Base-by-base conservation (phyloP, 2,113 vertebrate genomes). In the Dicentrarchus labrax region DNA sequence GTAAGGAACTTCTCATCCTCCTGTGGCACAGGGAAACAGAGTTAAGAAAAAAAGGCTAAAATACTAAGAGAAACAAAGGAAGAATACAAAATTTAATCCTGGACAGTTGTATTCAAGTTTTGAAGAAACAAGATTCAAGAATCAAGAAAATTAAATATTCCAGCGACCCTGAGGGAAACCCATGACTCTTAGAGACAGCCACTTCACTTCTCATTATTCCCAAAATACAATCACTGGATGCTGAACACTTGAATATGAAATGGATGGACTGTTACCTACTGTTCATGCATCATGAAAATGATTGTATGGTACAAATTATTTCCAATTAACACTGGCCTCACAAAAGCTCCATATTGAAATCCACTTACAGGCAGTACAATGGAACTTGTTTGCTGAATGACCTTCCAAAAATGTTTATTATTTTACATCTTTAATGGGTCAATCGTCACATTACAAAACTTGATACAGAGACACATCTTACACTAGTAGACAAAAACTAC, bases 1-100 rank as follows among this genome's bases (percentile, higher is more conserved):
- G 98, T 99, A 82, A 99, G 93, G 96, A 99, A 99, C 84, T 99
- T 99, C 90, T 99, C 98, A 19, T 99, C 98, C 95, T 99, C 98
- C 98, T 99, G 91, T 0, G 12, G 76, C 48, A 72, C 6, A 91
- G 15, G 51, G 54, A 71, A 80, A 85, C 6, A 66, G 0, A 17
- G 30, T 71, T 78, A 45, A 78, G 5, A 53, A 38, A 83, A 51
- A 75, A 1, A 1, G 41, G 1, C 17, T 45, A 6, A 15, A 47
- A 74, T 9, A 11, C 8, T 19, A 3, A 36, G 11, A 48, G 0
- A 59, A n/a, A 67, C 15, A 45, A 38, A 48, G 12, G 19, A 73
- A 0, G 9, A 57, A 24, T 10, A 56, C 3, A 41, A 64, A 64
- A 68, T n/a, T 4, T 8, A 53, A n/a, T 39, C 60, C 4, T 24